These are phyloP conservation scores for Melanogrammus aeglefinus DNA, from an alignment of 2,797 vertebrate species.

Conservation along the genomic window DNA sequence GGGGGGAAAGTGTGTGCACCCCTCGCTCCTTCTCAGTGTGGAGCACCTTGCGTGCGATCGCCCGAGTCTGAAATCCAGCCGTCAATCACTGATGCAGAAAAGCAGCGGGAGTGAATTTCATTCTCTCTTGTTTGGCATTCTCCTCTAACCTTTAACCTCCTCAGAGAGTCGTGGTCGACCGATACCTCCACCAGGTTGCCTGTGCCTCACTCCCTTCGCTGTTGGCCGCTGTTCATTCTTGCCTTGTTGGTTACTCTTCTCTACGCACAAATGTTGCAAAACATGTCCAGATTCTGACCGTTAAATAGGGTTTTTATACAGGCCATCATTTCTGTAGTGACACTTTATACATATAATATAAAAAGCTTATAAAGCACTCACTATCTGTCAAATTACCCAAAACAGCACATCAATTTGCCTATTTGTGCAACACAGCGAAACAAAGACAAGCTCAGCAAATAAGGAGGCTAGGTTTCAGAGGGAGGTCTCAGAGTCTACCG, in stretches of 20 bases:
- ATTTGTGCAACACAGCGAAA: not conserved
- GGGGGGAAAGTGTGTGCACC: conserved; percentile 21
- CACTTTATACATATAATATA: not conserved
- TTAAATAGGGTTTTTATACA: not conserved
- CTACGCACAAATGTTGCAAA: not conserved
- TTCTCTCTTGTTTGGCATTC: conserved; percentile 3
- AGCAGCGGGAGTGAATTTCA: conserved; percentile 15
- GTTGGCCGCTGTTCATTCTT: not conserved
- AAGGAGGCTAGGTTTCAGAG: not conserved
- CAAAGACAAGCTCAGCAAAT: not conserved
- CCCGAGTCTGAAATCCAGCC: conserved; percentile 23
- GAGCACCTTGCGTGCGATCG: conserved; percentile 27
- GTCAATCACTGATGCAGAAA: conserved; percentile 27
- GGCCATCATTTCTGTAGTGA: not conserved
- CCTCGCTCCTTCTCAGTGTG: conserved; percentile 24
- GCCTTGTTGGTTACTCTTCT: not conserved
- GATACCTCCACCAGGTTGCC: not conserved
- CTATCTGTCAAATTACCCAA: not conserved
- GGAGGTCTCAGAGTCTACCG: not conserved
- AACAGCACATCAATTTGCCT: not conserved
- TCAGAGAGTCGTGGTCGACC: not conserved
- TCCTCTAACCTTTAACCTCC: conserved; percentile 6
- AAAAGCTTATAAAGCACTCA: not conserved
- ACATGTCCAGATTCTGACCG: not conserved
- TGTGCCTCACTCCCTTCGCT: not conserved